Evolutionary conservation across 2,888 invertebrate genomes (phyloP), one percentile per base, ranked within the genome.

Genomic region (Dicyrtoma fusca): DNA sequence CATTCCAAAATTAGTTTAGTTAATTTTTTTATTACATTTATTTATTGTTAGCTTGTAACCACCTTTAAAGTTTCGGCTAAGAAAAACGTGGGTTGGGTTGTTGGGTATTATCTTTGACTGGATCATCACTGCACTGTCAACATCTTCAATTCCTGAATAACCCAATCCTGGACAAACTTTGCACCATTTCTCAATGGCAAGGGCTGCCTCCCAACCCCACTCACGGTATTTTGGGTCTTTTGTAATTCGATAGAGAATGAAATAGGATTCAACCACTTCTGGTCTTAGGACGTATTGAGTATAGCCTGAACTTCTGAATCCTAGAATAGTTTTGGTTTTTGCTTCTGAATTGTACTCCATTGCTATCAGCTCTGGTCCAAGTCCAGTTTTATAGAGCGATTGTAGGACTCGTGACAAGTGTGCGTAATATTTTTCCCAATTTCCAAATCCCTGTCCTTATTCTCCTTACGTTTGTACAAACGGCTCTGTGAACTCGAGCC

Each of bases 71-170:
- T 98, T 86, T 99, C 99, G 4, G 99, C 98, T 79, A 99, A 88
- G 88, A 98, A 97, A 89, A 94, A 99, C 84, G 96, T 97, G n/a
- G n/a, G n/a, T n/a, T n/a, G n/a, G n/a, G n/a, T 85, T 99, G 99
- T 84, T 99, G 99, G 42, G 98, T 97, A 84, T 99, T 98, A 84
- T 99, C 99, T 81, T 95, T 92, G 77, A 88, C 88, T 21, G 93
- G 90, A 62, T 69, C 71, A n/a, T n/a, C n/a, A 79, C n/a, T n/a
- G n/a, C n/a, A n/a, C n/a, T n/a, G n/a, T n/a, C n/a, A n/a, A 99
- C 98, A 86, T 98, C 95, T 81, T 91, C 89, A 55, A 99, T 87
- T 1, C 99, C 99, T 19, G 95, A 91, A 86, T 92, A 99, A 0
- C 99, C 99, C 14, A 57, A 6, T 13, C 59, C 45, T 75, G 91